Evolutionary conservation across 2,113 vertebrate genomes (phyloP).

Genomic region (Clinocottus analis): DNA sequence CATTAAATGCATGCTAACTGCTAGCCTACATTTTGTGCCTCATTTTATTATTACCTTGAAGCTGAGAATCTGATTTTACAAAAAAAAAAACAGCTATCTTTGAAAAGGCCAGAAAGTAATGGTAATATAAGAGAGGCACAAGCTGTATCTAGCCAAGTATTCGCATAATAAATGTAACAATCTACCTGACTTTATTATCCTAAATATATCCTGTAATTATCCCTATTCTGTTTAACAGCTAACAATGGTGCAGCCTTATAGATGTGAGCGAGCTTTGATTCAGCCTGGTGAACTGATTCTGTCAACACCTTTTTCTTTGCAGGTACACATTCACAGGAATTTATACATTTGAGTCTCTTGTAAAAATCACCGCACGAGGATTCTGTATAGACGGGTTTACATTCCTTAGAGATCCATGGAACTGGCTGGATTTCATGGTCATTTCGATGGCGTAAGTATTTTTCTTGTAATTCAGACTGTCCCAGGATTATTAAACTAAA

Average conservation of each 20-base stretch:
- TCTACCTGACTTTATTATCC: conserved; percentile 2
- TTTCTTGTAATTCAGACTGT: conserved; percentile 1
- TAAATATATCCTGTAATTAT: conserved; percentile 11
- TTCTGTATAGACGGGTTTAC: conserved; percentile 99
- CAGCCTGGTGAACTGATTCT: conserved; percentile 40
- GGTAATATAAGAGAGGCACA: not conserved
- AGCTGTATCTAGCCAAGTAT: not conserved
- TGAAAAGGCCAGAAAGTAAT: not conserved
- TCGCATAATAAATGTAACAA: not conserved
- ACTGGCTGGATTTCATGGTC: conserved; percentile 99
- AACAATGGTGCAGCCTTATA: not conserved
- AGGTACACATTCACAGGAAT: conserved; percentile 99
- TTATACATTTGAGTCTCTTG: conserved; percentile 98
- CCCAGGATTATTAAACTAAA: not conserved
- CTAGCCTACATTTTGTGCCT: not conserved
- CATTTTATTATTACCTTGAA: not conserved
- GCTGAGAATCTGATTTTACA: no score
- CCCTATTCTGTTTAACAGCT: not conserved
- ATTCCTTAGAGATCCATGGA: conserved; percentile 97
- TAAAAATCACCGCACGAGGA: conserved; percentile 96
- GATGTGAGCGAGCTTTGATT: conserved; percentile 36
- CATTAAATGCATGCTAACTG: conserved; percentile 8
- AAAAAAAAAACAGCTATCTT: not conserved
- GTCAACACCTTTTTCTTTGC: conserved; percentile 65
- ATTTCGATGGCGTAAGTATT: conserved; percentile 99